phyloP scores from a whole-genome alignment of 2,888 invertebrate genomes.

The Ennomos erosarius region DNA sequence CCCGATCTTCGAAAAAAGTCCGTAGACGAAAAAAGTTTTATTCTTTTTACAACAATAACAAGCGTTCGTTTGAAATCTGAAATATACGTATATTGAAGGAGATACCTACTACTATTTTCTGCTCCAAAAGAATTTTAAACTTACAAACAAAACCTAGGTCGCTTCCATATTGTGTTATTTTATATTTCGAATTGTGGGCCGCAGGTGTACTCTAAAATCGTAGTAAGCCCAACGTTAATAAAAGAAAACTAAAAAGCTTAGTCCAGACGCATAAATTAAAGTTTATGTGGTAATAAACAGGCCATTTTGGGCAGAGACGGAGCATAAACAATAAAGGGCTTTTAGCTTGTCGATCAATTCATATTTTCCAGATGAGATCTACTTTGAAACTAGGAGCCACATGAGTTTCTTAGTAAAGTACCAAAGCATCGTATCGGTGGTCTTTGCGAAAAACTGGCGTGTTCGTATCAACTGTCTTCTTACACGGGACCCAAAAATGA shows the following conservation, averaged over 20 bases:
- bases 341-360: slow-evolving; percentile 28
- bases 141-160: background rate
- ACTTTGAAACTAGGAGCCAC: background rate
- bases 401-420: no score
- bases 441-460: no score
- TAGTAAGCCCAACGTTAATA: slow-evolving; percentile 34
- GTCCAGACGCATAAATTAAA: slow-evolving; percentile 43
- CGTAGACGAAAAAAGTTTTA: slow-evolving; percentile 17
- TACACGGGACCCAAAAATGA: no score
- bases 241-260: slow-evolving; percentile 40
- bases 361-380: slow-evolving; percentile 31
- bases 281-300: slow-evolving; percentile 41
- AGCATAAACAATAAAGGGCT: slow-evolving; percentile 32
- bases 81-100: slow-evolving; percentile 15
- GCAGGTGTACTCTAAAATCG: slow-evolving; percentile 36
- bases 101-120: slow-evolving; percentile 8
- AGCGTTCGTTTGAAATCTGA: slow-evolving; percentile 30
- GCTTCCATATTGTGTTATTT: slow-evolving; percentile 9
- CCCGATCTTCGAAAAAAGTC: slow-evolving; percentile 38
- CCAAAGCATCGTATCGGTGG: no score
- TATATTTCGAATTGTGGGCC: slow-evolving; percentile 27
- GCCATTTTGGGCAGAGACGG: slow-evolving; percentile 33
- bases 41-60: slow-evolving; percentile 35
- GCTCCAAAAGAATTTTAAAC: slow-evolving; percentile 19
- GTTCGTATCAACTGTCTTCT: no score